Evolutionary conservation across 2,888 invertebrate species (phyloP).

Genomic region (Creontiades dilutus): DNA sequence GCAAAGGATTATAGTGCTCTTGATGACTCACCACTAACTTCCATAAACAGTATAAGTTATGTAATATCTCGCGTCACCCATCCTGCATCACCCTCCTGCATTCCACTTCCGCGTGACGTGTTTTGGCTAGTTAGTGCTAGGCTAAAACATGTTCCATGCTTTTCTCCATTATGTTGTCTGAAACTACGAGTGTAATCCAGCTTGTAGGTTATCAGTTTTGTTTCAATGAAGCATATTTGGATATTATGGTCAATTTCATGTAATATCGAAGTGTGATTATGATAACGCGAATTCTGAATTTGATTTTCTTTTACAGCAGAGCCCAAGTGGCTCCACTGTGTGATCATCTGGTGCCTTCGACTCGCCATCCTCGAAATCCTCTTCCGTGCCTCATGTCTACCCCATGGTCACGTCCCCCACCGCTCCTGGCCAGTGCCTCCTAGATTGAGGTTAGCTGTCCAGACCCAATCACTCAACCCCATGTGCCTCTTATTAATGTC

Average conservation of each 20-base stretch:
- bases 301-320: slow-evolving; percentile 73
- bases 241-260: neutral
- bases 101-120: no score
- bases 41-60: no score
- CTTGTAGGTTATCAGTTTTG: neutral
- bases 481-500: slow-evolving; percentile 23
- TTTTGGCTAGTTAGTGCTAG: no score
- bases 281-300: neutral
- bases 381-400: slow-evolving; percentile 52
- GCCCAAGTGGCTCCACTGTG: slow-evolving; percentile 74
- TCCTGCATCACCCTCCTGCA: no score
- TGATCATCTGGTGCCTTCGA: slow-evolving; percentile 59
- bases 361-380: slow-evolving; percentile 13
- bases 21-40: no score
- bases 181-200: neutral
- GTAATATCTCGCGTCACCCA: no score
- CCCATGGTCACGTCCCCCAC: slow-evolving; percentile 1
- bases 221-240: neutral
- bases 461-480: slow-evolving; percentile 10
- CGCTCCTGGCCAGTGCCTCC: neutral
- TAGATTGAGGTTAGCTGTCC: neutral
- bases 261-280: no score
- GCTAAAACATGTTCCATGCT: no score
- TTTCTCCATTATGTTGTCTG: no score
- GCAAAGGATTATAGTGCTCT: no score